Evolutionary conservation across 64 coral and sea anemone species (phyloP).

Genomic region (Platygyra sinensis): DNA sequence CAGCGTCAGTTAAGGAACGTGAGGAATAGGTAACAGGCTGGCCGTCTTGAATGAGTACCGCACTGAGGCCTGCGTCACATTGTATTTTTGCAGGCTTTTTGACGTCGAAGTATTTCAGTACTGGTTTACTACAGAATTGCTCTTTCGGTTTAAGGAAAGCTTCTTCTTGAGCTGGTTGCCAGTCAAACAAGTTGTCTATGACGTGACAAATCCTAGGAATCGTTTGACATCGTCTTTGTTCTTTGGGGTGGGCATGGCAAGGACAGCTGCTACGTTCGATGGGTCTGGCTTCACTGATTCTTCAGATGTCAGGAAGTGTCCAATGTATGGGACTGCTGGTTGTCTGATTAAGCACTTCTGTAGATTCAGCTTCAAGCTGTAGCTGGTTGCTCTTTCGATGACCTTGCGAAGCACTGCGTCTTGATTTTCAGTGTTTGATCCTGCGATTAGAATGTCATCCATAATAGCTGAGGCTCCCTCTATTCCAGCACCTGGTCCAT

Average conservation of each 20-base stretch:
- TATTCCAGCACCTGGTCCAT: neutral
- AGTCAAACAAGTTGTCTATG: slow-evolving; percentile 41
- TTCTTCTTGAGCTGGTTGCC: slow-evolving; percentile 57
- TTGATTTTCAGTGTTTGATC: slow-evolving; percentile 47
- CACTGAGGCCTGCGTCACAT: slow-evolving; percentile 37
- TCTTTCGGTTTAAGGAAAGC: slow-evolving; percentile 42
- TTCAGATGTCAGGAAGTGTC: slow-evolving; percentile 34
- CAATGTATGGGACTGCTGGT: slow-evolving; percentile 54
- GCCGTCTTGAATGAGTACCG: slow-evolving; percentile 7
- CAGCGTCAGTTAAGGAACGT: slow-evolving; percentile 10
- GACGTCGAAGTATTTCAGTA: slow-evolving; percentile 47
- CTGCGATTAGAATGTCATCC: slow-evolving; percentile 39
- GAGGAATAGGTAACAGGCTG: slow-evolving; percentile 19
- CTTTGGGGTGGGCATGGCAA: slow-evolving; percentile 43
- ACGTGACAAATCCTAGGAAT: slow-evolving; percentile 59
- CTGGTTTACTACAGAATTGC: slow-evolving; percentile 49
- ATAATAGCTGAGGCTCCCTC: slow-evolving; percentile 30
- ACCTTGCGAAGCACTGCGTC: slow-evolving; percentile 57
- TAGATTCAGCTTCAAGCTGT: slow-evolving; percentile 58
- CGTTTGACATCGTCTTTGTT: slow-evolving; percentile 52
- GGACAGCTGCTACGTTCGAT: slow-evolving; percentile 57
- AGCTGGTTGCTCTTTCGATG: slow-evolving; percentile 61
- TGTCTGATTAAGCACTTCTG: slow-evolving; percentile 62
- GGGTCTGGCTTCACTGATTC: slow-evolving; percentile 53
- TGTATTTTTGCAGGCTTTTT: slow-evolving; percentile 38